These are phyloP conservation scores for Gymnothorax reevesii DNA, from an alignment of 2,797 vertebrate species.

Conservation along the genomic window DNA sequence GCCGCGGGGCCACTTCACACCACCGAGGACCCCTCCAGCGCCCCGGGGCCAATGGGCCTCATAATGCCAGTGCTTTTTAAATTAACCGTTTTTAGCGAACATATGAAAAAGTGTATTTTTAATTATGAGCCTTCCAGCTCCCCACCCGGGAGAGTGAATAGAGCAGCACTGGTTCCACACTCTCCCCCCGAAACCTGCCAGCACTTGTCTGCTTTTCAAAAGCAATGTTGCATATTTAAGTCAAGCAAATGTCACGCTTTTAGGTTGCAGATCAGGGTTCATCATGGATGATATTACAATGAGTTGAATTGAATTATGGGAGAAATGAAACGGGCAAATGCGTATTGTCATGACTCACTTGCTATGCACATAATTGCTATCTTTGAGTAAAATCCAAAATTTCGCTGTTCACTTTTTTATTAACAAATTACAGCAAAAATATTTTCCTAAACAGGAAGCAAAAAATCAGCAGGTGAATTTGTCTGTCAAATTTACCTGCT, in stretches of 20 bases:
- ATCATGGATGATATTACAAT: not conserved
- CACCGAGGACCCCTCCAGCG: conserved; percentile 39
- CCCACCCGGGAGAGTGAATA: conserved; percentile 34
- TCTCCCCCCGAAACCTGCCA: not conserved
- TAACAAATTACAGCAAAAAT: too few relatives aligned
- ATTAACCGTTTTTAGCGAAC: conserved; percentile 55
- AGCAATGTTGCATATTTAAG: not conserved
- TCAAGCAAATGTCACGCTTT: not conserved
- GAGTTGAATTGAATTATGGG: conserved; percentile 6
- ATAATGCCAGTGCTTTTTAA: conserved; percentile 54
- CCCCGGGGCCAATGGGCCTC: conserved; percentile 54
- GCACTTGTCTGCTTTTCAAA: not conserved
- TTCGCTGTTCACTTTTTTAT: not conserved
- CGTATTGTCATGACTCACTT: not conserved
- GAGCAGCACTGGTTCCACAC: not conserved
- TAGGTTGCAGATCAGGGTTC: not conserved
- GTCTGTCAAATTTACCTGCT: too few relatives aligned
- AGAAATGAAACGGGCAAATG: not conserved
- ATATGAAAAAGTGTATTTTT: conserved; percentile 53
- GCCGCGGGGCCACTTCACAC: conserved; percentile 52
- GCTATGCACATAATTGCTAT: not conserved
- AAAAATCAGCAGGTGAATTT: not conserved
- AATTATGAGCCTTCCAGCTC: conserved; percentile 51
- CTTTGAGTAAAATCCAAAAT: not conserved
- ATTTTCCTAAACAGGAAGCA: not conserved